phyloP scores from a whole-genome alignment of 2,888 invertebrate genomes.

The Tipula lateralis region DNA sequence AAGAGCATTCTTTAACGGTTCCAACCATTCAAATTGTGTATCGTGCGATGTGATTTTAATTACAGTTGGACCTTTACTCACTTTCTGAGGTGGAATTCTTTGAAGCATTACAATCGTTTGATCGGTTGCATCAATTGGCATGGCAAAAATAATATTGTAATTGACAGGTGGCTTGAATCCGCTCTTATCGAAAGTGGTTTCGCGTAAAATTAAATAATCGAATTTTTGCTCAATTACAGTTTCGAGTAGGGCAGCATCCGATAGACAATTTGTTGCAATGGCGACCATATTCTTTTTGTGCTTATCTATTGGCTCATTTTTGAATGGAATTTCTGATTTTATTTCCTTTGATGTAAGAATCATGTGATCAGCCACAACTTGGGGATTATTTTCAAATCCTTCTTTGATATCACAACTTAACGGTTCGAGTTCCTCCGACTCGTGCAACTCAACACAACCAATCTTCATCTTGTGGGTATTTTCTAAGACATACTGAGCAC shows the following conservation, averaged over 20 bases:
- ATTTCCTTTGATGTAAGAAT: conserved; percentile 48
- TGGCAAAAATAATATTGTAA: conserved; percentile 40
- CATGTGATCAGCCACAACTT: conserved; percentile 62
- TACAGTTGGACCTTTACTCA: conserved; percentile 36
- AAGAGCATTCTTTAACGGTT: conserved; percentile 41
- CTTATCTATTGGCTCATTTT: conserved; percentile 56
- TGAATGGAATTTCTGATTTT: conserved; percentile 54
- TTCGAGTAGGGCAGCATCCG: neutral
- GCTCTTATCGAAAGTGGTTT: conserved; percentile 56
- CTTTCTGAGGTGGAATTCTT: conserved; percentile 39
- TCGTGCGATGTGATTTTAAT: conserved; percentile 42
- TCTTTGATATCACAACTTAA: conserved; percentile 55
- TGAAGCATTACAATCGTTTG: conserved; percentile 43
- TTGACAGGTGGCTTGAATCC: conserved; percentile 38
- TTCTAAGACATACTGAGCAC: conserved; percentile 68
- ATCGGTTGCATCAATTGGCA: conserved; percentile 41
- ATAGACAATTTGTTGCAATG: conserved; percentile 39
- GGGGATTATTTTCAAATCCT: conserved; percentile 61
- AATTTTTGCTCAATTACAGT: conserved; percentile 38
- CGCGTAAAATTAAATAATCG: conserved; percentile 50
- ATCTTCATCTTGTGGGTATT: conserved; percentile 61
- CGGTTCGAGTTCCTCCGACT: conserved; percentile 49
- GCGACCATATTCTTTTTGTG: conserved; percentile 44
- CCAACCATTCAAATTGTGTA: conserved; percentile 43
- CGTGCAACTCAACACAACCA: conserved; percentile 56